These are phyloP conservation scores for Crax fasciolata DNA, from an alignment of 2,797 vertebrate genomes.

Conservation along the genomic window DNA sequence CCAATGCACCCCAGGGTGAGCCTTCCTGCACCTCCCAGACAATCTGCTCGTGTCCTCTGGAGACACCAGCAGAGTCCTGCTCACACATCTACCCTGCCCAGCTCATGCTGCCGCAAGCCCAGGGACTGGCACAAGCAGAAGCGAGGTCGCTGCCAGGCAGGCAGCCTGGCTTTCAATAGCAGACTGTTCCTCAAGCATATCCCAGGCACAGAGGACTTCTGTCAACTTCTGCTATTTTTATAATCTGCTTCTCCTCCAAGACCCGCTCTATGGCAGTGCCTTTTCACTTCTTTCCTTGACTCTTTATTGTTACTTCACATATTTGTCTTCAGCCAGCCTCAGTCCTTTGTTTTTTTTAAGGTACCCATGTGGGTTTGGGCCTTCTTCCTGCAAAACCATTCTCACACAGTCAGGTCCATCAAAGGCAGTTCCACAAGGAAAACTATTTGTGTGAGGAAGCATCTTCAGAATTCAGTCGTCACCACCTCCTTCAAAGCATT, in stretches of 20 bases:
- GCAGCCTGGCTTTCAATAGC: neutral
- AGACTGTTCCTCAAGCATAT: neutral
- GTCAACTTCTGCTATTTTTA: neutral
- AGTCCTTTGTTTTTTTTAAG: neutral
- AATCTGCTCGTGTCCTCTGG: no score
- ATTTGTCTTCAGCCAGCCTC: neutral
- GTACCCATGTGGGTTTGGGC: neutral
- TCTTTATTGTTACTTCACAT: neutral
- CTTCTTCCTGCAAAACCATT: neutral
- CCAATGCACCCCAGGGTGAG: fast-evolving
- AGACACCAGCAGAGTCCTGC: neutral
- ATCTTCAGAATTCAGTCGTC: neutral
- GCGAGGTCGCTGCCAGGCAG: neutral
- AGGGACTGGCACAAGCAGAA: neutral
- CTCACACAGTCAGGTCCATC: neutral
- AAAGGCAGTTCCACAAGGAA: neutral
- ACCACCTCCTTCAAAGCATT: neutral
- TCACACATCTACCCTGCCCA: neutral
- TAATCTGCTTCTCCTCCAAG: neutral
- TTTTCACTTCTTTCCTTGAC: neutral
- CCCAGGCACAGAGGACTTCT: neutral
- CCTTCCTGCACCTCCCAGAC: neutral
- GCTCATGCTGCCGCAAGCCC: neutral
- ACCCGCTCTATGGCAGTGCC: neutral
- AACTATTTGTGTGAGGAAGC: neutral